Base-by-base conservation (phyloP, 2,113 vertebrate genomes). In the Phoxinus phoxinus region DNA sequence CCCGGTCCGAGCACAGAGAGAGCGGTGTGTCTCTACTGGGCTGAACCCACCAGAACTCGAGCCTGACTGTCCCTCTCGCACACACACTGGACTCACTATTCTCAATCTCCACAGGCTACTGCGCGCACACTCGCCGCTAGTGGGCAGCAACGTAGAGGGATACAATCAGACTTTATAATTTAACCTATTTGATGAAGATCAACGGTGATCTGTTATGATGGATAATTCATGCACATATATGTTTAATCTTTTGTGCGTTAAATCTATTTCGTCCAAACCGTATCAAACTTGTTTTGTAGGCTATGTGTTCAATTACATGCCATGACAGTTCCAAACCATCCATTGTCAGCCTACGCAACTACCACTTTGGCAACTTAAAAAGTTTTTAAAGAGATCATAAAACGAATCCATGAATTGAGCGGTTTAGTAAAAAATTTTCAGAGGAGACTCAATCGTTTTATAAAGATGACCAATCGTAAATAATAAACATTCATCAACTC, bases 1-100 rank as follows among this genome's bases (percentile, higher is more conserved):
- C 83, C 79, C 65, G 58, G 78, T 78, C 74, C 71, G 32, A 85
- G 75, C 25, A 46, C 58, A 67, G 87, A 59, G 80, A 48, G 77
- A 79, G 30, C 53, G 5, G 72, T n/a, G 81, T 48, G 82, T 82
- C 61, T 51, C 41, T 81, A 25, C 78, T 51, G 25, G 63, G 32
- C 41, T 37, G 48, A 83, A 83, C 30, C 81, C 23, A 72, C 13
- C 37, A 23, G 46, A 83, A 83, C 67, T 3, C 46, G 65, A 72
- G 21, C 32, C 23, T 25, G 32, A 72, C 32, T 73, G 67, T 25
- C 67, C 32, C 48, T 69, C 58, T 61, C 41, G 8, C 23, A 3
- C 53, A 41, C 58, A 48, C 48, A 83, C 48, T 72, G 30, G 81
- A 27, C 30, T 83, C 44, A 53, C 56, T 59, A 30, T 72, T 30